phyloP scores from a whole-genome alignment of 2,797 vertebrate genomes.

The Falco peregrinus region DNA sequence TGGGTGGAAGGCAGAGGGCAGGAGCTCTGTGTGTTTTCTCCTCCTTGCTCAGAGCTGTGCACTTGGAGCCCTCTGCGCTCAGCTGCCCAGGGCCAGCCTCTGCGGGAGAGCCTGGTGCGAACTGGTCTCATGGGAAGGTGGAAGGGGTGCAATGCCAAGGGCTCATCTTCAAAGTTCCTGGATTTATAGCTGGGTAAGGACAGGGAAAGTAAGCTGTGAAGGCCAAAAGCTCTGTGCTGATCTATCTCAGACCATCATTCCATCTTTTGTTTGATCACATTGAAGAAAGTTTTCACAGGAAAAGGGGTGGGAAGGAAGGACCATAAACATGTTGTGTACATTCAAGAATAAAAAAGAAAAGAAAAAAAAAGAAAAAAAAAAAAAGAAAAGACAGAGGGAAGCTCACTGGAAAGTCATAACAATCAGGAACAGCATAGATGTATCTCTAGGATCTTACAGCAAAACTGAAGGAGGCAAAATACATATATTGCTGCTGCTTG shows the following conservation, averaged over 20 bases:
- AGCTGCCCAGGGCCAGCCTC: background rate
- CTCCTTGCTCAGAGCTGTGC: background rate
- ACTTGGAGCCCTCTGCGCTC: fast-evolving
- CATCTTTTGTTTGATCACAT: background rate
- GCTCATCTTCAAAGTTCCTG: background rate
- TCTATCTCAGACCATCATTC: background rate
- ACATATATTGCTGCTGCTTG: background rate
- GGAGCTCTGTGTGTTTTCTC: background rate
- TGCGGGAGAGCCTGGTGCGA: background rate
- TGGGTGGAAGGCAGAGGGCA: constrained; percentile 6
- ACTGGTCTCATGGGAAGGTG: background rate
- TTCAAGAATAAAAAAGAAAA: background rate
- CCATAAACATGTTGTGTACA: background rate
- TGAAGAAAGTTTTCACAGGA: background rate
- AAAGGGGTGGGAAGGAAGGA: background rate
- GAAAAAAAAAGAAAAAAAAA: background rate
- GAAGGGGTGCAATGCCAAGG: background rate
- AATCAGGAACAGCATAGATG: background rate
- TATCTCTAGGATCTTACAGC: background rate
- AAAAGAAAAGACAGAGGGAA: background rate
- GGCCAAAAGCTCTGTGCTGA: background rate
- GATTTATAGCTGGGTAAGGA: background rate
- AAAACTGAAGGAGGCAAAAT: background rate
- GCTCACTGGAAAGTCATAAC: background rate
- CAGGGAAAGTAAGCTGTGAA: background rate